Evolutionary conservation across 2,888 invertebrate species (phyloP).

Genomic region (Eledona agricola): DNA sequence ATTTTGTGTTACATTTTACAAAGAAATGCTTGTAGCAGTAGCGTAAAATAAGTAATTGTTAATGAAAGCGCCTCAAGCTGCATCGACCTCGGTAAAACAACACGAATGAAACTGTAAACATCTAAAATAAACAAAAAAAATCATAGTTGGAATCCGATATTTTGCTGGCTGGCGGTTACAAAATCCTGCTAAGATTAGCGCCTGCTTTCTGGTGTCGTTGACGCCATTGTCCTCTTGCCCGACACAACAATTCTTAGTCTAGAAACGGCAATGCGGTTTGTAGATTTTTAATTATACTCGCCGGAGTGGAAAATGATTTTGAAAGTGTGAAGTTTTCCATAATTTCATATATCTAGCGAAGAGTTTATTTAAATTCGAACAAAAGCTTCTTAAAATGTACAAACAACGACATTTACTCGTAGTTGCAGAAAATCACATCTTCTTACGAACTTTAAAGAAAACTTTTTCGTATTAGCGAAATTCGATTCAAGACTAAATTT

Average conservation of each 20-base stretch:
- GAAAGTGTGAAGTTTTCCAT: too few species aligned
- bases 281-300: too few species aligned
- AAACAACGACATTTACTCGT: not conserved
- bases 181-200: constrained; percentile 11
- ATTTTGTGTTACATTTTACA: too few species aligned
- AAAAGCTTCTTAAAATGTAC: constrained; percentile 4
- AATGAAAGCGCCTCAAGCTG: constrained; percentile 8
- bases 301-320: too few species aligned
- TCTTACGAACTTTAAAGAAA: too few species aligned
- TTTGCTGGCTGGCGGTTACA: constrained; percentile 5
- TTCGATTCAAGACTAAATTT: too few species aligned
- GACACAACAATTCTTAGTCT: constrained; percentile 4
- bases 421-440: too few species aligned
- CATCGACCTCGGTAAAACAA: constrained; percentile 13
- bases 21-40: too few species aligned
- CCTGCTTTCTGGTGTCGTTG: constrained; percentile 3
- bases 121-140: constrained; percentile 19
- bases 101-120: constrained; percentile 10
- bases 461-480: too few species aligned
- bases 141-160: constrained; percentile 16
- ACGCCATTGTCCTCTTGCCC: constrained; percentile 2
- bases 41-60: constrained; percentile 11
- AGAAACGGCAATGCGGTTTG: too few species aligned
- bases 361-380: constrained; percentile 2
- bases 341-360: constrained; percentile 3